These are phyloP conservation scores for Netelia inedita DNA, from an alignment of 2,888 invertebrate species.

Conservation along the genomic window DNA sequence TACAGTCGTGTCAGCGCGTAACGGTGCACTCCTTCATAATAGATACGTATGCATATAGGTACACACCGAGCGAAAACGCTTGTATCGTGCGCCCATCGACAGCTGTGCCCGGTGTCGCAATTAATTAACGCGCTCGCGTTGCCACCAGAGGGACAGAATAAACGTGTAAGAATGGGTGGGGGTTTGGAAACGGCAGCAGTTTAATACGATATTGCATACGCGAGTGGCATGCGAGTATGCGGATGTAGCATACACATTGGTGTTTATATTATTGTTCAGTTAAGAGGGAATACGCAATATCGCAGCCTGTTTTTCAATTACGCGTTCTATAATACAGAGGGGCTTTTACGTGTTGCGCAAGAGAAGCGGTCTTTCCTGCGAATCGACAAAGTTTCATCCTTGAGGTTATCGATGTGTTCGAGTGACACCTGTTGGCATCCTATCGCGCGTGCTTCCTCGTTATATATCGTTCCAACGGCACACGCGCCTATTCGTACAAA, in stretches of 20 bases:
- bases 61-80: neutral
- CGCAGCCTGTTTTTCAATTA: neutral
- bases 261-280: constrained; percentile 35
- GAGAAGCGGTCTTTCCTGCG: constrained; percentile 2
- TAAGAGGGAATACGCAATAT: neutral
- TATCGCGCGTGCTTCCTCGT: too few species aligned
- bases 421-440: constrained; percentile 5
- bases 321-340: neutral
- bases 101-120: neutral
- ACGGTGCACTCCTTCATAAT: too few species aligned
- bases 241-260: constrained; percentile 50
- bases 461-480: too few species aligned
- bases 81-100: too few species aligned
- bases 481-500: too few species aligned
- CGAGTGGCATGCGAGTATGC: constrained; percentile 55
- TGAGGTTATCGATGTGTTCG: neutral
- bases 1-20: too few species aligned
- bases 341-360: constrained; percentile 22
- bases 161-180: constrained; percentile 1
- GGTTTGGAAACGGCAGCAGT: constrained; percentile 1
- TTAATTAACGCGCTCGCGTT: constrained; percentile 21
- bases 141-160: neutral
- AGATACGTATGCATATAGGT: neutral
- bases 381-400: constrained; percentile 31
- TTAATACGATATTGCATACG: constrained; percentile 41